Evolutionary conservation across 92 coral and sea anemone genomes (phyloP), one percentile per base, ranked within the genome.

Genomic region (Virgularia gustaviana): DNA sequence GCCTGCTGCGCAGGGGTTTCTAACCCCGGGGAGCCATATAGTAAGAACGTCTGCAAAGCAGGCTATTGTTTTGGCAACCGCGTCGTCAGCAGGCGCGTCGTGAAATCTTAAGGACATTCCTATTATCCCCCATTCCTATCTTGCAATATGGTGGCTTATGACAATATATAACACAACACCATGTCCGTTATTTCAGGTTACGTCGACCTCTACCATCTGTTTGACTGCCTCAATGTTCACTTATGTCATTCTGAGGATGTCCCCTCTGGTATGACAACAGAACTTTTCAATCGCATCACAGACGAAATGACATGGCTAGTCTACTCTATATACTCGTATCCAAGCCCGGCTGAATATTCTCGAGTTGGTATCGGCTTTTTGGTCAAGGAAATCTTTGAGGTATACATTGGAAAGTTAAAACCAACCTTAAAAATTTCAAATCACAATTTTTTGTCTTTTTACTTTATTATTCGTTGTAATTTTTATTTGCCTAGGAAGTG

Each of bases 301-400:
- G 32, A 42, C 1, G 99, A 94, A 47, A 1, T 87, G 24, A n/a
- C 49, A 6, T 81, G 80, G 78, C 72, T 75, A 36, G 71, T 81
- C 77, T 81, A 76, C 25, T 65, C 84, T 10, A 74, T 76, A 57
- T 85, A 53, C 62, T 78, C 70, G 12, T 94, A 87, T 47, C 99
- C 99, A 9, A 52, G 88, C 0, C 71, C 60, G 2, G 59, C 67
- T 28, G 43, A 43, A 43, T 71, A 76, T 23, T 71, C 99, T 18
- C 79, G 68, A 70, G 99, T 80, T 9, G 99, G 99, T 29, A 89
- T 94, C 73, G 99, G 99, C 2, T 94, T 94, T 59, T 86, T 94
- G 27, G 83, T 94, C 51, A 79, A 82, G 12, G 99, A 94, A 61
- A 89, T 94, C 32, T 86, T 89, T 85, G 57, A 86, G 90, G 97